Conservation (phyloP, 2,888 invertebrate species). For the Dynastes grantii region DNA sequence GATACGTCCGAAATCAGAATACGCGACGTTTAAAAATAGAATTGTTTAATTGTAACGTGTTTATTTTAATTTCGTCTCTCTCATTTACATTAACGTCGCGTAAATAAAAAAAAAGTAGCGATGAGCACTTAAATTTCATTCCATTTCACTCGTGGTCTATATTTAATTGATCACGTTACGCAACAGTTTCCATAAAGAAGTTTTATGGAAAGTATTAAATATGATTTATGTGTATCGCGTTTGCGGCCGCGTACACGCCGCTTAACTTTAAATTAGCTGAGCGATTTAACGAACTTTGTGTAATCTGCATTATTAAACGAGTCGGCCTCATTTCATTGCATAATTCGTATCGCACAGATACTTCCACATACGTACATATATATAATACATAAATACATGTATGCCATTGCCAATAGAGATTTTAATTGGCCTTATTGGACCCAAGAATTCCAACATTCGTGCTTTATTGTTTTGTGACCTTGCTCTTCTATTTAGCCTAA, state of each 20-base stretch:
- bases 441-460: slow-evolving; percentile 36
- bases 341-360: slow-evolving; percentile 31
- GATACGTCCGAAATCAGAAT: neutral
- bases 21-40: slow-evolving; percentile 33
- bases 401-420: slow-evolving; percentile 43
- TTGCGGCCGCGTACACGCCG: slow-evolving; percentile 19
- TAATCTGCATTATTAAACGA: slow-evolving; percentile 43
- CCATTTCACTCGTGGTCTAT: slow-evolving; percentile 33
- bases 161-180: slow-evolving; percentile 38
- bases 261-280: slow-evolving; percentile 40
- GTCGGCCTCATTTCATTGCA: slow-evolving; percentile 40
- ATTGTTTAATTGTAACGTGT: slow-evolving; percentile 30
- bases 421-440: slow-evolving; percentile 43
- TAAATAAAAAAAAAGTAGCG: slow-evolving; percentile 19
- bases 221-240: slow-evolving; percentile 33
- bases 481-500: slow-evolving; percentile 19
- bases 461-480: slow-evolving; percentile 35
- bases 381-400: slow-evolving; percentile 9
- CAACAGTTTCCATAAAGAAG: slow-evolving; percentile 39
- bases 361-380: neutral
- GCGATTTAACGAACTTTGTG: slow-evolving; percentile 42
- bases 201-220: slow-evolving; percentile 42
- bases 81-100: slow-evolving; percentile 16
- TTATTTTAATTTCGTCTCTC: slow-evolving; percentile 23
- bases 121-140: slow-evolving; percentile 33